Evolutionary conservation across 2,888 invertebrate genomes (phyloP).

Genomic region (Siphonodentalium dalli): DNA sequence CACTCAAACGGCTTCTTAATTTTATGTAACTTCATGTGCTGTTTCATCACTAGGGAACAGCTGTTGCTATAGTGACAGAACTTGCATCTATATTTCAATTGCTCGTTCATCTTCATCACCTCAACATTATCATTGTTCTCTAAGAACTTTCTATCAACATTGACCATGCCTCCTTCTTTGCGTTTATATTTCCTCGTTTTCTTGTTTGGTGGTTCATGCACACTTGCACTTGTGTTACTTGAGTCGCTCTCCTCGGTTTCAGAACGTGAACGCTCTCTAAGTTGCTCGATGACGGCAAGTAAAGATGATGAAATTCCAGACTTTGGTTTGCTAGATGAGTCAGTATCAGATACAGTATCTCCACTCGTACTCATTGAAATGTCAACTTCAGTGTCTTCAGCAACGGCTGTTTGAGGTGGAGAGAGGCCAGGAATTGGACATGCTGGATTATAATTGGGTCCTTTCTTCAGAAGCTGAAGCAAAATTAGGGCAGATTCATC

Average conservation of each 20-base stretch:
- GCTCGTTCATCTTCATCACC: slow-evolving; percentile 38
- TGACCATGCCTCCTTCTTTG: slow-evolving; percentile 24
- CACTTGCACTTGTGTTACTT: not conserved
- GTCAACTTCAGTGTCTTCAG: not conserved
- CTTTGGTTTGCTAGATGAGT: slow-evolving; percentile 25
- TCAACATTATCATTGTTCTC: slow-evolving; percentile 52
- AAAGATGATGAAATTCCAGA: slow-evolving; percentile 61
- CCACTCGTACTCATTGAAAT: not conserved
- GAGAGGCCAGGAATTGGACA: slow-evolving; percentile 38
- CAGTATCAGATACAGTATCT: slow-evolving; percentile 1
- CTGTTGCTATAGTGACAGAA: slow-evolving; percentile 59
- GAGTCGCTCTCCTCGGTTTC: slow-evolving; percentile 38
- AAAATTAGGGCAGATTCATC: slow-evolving; percentile 49
- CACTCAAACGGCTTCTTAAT: slow-evolving; percentile 60
- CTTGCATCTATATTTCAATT: slow-evolving; percentile 51
- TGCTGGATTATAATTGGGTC: slow-evolving; percentile 43
- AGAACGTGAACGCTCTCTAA: slow-evolving; percentile 47
- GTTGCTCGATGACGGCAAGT: slow-evolving; percentile 62
- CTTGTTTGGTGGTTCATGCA: slow-evolving; percentile 30
- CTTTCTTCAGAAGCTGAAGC: slow-evolving; percentile 46
- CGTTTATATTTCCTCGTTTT: slow-evolving; percentile 24
- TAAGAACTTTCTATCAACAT: slow-evolving; percentile 34
- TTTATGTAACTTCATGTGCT: slow-evolving; percentile 60
- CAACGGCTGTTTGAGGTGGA: not conserved
- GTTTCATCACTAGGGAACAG: slow-evolving; percentile 42